Evolutionary conservation across 2,888 invertebrate species (phyloP).

Genomic region (Tachina grossa): DNA sequence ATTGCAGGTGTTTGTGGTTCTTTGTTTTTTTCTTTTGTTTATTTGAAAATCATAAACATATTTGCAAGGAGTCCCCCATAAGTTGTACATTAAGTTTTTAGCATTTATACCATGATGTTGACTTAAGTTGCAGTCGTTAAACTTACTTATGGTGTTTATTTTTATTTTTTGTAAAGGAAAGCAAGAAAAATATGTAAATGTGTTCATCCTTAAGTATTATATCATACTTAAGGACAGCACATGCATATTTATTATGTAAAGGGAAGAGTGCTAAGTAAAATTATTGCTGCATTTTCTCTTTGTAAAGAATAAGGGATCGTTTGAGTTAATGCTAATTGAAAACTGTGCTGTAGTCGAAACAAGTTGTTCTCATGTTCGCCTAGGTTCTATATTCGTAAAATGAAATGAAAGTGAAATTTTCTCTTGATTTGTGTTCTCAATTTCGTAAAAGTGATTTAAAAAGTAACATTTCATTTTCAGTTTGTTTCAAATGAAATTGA

Average conservation of each 20-base stretch:
- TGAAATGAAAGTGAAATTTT: too few species aligned
- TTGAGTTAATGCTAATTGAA: too few species aligned
- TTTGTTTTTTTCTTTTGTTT: background rate
- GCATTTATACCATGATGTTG: constrained; percentile 1
- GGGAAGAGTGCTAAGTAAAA: constrained; percentile 32
- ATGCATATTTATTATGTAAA: background rate
- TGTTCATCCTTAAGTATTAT: constrained; percentile 40
- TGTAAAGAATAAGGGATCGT: background rate
- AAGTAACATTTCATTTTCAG: too few species aligned
- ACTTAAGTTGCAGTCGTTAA: constrained; percentile 52
- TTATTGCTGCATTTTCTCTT: too few species aligned
- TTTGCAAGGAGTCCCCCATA: constrained; percentile 36
- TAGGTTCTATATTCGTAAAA: too few species aligned
- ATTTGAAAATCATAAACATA: background rate
- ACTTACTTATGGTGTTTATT: constrained; percentile 41
- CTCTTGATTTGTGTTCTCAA: too few species aligned
- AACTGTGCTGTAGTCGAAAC: too few species aligned
- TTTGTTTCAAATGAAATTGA: too few species aligned
- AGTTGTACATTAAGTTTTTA: background rate
- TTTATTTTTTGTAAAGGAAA: background rate
- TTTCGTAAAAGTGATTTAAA: too few species aligned
- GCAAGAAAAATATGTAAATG: constrained; percentile 22
- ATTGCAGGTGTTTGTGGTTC: background rate
- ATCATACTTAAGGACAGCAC: constrained; percentile 22
- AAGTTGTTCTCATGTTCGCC: too few species aligned